Evolutionary conservation across 1,140 invertebrate genomes (phyloP).

Genomic region (Orchesella cincta): DNA sequence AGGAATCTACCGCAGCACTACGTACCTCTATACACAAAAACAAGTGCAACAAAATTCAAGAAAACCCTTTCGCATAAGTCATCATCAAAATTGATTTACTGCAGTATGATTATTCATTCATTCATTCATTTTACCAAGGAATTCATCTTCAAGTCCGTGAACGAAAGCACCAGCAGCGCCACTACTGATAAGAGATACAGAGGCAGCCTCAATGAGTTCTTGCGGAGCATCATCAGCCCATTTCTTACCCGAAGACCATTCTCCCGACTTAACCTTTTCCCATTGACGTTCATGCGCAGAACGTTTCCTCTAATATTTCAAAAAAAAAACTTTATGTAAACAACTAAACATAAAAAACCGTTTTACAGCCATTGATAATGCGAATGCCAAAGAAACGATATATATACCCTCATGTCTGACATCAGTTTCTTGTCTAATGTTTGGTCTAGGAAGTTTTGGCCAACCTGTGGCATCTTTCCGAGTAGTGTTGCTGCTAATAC

Average conservation of each 20-base stretch:
- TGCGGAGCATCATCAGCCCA: slow-evolving; percentile 87
- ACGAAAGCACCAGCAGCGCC: slow-evolving; percentile 98
- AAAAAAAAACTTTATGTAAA: slow-evolving; percentile 19
- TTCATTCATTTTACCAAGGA: slow-evolving; percentile 66
- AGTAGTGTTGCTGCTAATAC: slow-evolving; percentile 76
- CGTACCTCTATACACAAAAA: slow-evolving; percentile 74
- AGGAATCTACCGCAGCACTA: slow-evolving; percentile 88
- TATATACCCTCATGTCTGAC: slow-evolving; percentile 80
- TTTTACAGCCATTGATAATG: neutral
- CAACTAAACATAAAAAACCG: neutral
- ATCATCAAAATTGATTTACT: neutral
- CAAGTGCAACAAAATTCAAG: slow-evolving; percentile 8
- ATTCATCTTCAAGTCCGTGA: slow-evolving; percentile 98
- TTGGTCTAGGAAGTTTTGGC: slow-evolving; percentile 86
- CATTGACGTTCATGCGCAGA: slow-evolving; percentile 82
- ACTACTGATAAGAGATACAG: slow-evolving; percentile 81
- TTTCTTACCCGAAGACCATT: slow-evolving; percentile 88
- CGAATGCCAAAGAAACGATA: neutral
- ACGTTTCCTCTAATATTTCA: slow-evolving; percentile 59
- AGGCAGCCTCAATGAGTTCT: slow-evolving; percentile 73
- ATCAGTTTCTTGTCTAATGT: slow-evolving; percentile 99
- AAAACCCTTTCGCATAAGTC: neutral
- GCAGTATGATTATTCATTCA: neutral
- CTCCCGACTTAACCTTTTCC: slow-evolving; percentile 76
- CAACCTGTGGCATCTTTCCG: slow-evolving; percentile 84